Evolutionary conservation across 2,888 invertebrate genomes (phyloP).

Genomic region (Xylota segnis): DNA sequence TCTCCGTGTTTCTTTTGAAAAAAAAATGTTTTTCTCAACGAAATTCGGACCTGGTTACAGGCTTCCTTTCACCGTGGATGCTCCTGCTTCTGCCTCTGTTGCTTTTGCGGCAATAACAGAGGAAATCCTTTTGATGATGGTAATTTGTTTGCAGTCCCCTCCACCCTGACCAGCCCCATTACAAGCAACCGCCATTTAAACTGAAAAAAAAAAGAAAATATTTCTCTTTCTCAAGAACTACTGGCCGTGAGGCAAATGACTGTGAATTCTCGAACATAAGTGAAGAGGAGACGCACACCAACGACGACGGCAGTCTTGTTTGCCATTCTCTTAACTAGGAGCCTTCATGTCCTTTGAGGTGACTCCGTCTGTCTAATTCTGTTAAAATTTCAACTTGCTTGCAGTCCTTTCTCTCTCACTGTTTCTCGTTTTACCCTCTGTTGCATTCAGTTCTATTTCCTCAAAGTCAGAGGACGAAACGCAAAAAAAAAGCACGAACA

Average conservation of each 20-base stretch:
- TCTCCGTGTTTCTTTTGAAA: conserved; percentile 42
- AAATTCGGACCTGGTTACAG: conserved; percentile 60
- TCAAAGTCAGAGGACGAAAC: neutral
- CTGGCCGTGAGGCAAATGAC: conserved; percentile 40
- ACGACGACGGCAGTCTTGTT: conserved; percentile 21
- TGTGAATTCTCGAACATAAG: neutral
- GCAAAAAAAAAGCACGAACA: neutral
- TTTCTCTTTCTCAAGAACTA: conserved; percentile 48
- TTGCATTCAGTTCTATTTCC: neutral
- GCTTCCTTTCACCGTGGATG: conserved; percentile 47
- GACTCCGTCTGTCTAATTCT: conserved; percentile 54
- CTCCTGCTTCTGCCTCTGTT: conserved; percentile 10
- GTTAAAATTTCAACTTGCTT: conserved; percentile 42
- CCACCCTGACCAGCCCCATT: neutral
- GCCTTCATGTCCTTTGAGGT: conserved; percentile 44
- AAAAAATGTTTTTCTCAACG: conserved; percentile 33
- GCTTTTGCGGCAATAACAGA: conserved; percentile 60
- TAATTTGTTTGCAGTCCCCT: conserved; percentile 68
- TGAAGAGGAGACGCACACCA: neutral
- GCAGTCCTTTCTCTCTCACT: neutral
- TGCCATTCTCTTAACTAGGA: conserved; percentile 25
- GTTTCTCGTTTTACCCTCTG: too few relatives aligned
- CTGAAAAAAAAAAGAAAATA: conserved; percentile 45
- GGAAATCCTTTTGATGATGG: conserved; percentile 75
- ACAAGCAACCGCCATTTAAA: conserved; percentile 60